Conservation (phyloP, 37 sponge, comb jelly and placozoan genomes). For the Aplysina aerophoba region DNA sequence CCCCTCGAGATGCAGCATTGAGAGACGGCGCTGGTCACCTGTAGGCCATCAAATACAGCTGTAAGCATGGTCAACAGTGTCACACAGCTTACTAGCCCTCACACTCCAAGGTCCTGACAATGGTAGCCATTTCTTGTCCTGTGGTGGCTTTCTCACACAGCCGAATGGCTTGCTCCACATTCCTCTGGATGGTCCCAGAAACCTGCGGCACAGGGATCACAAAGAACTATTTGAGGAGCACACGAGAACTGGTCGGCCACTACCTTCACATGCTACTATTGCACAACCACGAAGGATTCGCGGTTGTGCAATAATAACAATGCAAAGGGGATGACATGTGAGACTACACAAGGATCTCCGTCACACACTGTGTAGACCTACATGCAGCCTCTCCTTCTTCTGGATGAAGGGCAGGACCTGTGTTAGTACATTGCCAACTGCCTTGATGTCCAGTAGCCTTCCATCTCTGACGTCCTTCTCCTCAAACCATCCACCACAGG, state of each 20-base stretch:
- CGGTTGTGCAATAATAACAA: no score
- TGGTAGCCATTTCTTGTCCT: not conserved
- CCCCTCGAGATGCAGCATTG: no score
- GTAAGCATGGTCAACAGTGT: no score
- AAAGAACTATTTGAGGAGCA: not conserved
- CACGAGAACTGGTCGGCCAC: no score
- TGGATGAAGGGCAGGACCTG: not conserved
- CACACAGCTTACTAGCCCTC: not conserved
- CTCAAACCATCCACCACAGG: not conserved
- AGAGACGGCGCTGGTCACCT: not conserved
- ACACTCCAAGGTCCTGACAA: conserved; percentile 9
- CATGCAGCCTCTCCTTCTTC: not conserved
- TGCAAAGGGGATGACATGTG: no score
- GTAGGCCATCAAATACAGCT: no score
- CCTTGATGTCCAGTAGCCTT: not conserved
- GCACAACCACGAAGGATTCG: no score
- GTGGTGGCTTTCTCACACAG: not conserved
- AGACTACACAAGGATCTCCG: no score
- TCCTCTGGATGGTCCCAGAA: not conserved
- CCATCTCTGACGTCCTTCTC: conserved; percentile 18
- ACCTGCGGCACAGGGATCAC: not conserved
- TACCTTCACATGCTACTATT: no score
- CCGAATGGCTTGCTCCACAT: not conserved
- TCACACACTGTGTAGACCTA: not conserved
- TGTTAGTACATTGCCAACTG: not conserved